phyloP scores from a whole-genome alignment of 2,797 vertebrate genomes.

The Heterohyrax brucei region DNA sequence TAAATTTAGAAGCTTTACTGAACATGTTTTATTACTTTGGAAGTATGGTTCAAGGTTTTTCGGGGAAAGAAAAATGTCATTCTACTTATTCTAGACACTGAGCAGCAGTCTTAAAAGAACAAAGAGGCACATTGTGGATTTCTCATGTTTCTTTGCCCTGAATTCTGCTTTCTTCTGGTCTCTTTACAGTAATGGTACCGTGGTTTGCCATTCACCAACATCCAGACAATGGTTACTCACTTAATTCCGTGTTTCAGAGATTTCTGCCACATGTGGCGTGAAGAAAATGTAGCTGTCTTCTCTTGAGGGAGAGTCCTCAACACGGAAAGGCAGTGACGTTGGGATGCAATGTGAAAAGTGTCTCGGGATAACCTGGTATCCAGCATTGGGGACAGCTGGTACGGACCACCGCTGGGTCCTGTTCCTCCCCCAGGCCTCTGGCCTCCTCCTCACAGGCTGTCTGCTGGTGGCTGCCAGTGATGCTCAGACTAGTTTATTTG shows the following conservation, averaged over 20 bases:
- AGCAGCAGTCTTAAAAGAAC: not conserved
- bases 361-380: not conserved
- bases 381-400: not conserved
- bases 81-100: conserved; percentile 31
- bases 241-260: conserved; percentile 5
- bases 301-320: not conserved
- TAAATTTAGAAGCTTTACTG: conserved; percentile 43
- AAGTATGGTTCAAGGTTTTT: conserved; percentile 45
- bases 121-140: not conserved
- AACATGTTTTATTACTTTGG: conserved; percentile 29
- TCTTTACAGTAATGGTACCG: not conserved
- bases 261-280: not conserved
- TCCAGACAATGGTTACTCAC: not conserved
- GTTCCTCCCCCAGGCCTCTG: not conserved
- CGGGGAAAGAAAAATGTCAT: not conserved
- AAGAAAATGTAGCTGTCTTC: not conserved
- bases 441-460: not conserved
- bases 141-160: conserved; percentile 35
- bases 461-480: not conserved
- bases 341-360: not conserved
- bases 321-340: not conserved
- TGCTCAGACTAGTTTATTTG: not conserved
- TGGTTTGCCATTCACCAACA: not conserved
- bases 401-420: not conserved
- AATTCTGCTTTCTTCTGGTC: not conserved